phyloP scores from a whole-genome alignment of 2,113 vertebrate species.

The Origma solitaria region DNA sequence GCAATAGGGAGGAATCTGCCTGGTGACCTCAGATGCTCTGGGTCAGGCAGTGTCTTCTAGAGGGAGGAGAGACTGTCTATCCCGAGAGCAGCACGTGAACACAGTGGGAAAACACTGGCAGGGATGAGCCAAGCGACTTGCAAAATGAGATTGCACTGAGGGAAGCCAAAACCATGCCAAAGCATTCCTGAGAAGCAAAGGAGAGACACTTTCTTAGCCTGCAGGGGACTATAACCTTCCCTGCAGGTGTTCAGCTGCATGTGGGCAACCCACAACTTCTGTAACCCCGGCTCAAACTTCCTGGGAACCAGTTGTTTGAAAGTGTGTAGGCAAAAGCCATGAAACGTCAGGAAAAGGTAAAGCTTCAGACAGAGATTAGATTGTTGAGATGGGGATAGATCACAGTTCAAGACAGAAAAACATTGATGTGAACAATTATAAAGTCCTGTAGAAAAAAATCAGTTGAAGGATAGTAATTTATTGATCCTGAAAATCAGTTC shows the following conservation, averaged over 20 bases:
- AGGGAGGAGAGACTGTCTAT: background rate
- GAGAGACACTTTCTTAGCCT: background rate
- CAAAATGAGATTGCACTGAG: background rate
- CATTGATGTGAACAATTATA: background rate
- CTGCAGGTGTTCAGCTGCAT: background rate
- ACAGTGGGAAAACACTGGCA: rapidly evolving
- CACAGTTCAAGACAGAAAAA: background rate
- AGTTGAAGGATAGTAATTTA: background rate
- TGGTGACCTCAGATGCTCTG: background rate
- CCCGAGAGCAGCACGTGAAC: background rate
- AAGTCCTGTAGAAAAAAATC: background rate
- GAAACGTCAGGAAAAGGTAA: background rate
- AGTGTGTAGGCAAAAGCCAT: background rate
- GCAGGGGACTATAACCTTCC: background rate
- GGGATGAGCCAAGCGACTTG: background rate
- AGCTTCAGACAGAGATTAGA: background rate
- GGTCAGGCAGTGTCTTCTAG: background rate
- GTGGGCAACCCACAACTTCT: background rate
- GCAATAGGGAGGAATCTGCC: background rate
- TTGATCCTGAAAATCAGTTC: background rate
- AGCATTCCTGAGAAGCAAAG: background rate
- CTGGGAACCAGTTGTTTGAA: background rate
- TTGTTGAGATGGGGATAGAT: background rate
- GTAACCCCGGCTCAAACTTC: background rate
- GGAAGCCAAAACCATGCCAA: background rate